phyloP scores from a whole-genome alignment of 30 jellyfish, hydroid and myxozoan species.

The Aurelia coerulea region DNA sequence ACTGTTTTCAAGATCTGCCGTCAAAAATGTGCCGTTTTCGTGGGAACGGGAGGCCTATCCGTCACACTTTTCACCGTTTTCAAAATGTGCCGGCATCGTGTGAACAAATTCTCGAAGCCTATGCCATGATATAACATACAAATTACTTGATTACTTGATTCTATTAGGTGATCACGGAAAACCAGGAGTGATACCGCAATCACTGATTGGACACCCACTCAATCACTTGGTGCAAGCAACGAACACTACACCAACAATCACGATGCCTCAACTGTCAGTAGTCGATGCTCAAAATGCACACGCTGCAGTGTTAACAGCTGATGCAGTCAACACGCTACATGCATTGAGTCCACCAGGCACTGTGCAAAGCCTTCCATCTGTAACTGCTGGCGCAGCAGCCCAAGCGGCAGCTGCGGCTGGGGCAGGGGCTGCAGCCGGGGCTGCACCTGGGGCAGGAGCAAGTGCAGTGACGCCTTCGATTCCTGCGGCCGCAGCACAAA shows the following conservation, averaged over 20 bases:
- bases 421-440: background rate
- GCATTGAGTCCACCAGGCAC: too few relatives aligned
- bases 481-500: background rate
- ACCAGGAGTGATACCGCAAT: conserved; percentile 28
- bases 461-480: background rate
- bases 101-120: too few relatives aligned
- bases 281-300: conserved; percentile 28
- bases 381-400: too few relatives aligned
- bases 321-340: conserved; percentile 21
- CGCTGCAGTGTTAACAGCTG: conserved; percentile 24
- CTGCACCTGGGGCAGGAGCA: background rate
- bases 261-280: background rate
- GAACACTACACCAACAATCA: conserved; percentile 26
- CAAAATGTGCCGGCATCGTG: too few relatives aligned
- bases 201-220: conserved; percentile 27
- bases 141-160: too few relatives aligned
- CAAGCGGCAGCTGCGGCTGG: conserved; percentile 1
- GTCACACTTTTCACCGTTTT: too few relatives aligned
- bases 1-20: too few relatives aligned
- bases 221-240: background rate
- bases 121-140: too few relatives aligned
- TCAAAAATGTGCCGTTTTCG: too few relatives aligned
- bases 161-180: conserved; percentile 30
- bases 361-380: too few relatives aligned
- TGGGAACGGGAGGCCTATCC: too few relatives aligned